phyloP scores from a whole-genome alignment of 2,113 vertebrate species.

The Triplophysa rosa region DNA sequence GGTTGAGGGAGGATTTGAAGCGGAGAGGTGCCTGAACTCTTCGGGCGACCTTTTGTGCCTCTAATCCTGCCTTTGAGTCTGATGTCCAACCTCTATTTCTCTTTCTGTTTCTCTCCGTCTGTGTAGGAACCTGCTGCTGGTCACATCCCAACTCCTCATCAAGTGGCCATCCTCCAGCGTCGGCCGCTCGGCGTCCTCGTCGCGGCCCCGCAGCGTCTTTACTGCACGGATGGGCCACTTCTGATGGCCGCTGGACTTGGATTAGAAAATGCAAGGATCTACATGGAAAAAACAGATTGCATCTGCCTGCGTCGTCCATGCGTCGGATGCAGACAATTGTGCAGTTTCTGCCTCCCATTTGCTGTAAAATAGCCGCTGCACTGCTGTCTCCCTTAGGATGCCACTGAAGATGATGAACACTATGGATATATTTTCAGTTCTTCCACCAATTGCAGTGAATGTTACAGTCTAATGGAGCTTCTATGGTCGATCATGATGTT shows the following conservation, averaged over 20 bases:
- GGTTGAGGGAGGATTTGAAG: background rate
- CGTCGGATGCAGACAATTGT: conserved; percentile 63
- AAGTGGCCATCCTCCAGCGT: conserved; percentile 85
- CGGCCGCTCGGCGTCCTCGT: conserved; percentile 77
- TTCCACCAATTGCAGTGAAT: conserved; percentile 67
- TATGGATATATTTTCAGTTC: conserved; percentile 67
- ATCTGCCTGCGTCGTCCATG: conserved; percentile 36
- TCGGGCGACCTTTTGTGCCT: conserved; percentile 51
- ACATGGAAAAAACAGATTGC: conserved; percentile 39
- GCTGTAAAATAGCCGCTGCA: conserved; percentile 66
- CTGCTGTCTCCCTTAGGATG: conserved; percentile 68
- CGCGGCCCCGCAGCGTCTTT: conserved; percentile 84
- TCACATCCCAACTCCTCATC: conserved; percentile 90
- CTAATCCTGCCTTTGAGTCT: conserved; percentile 48
- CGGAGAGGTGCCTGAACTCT: conserved; percentile 62
- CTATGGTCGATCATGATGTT: conserved; percentile 59
- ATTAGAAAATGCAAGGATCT: conserved; percentile 23
- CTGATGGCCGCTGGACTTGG: conserved; percentile 68
- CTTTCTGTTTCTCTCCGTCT: conserved; percentile 62
- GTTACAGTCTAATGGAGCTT: conserved; percentile 65
- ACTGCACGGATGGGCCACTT: conserved; percentile 85
- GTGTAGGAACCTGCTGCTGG: conserved; percentile 93
- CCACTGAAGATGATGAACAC: conserved; percentile 69
- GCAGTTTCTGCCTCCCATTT: conserved; percentile 51
- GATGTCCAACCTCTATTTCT: conserved; percentile 66